These are phyloP conservation scores for Cirrhinus mrigala DNA, from an alignment of 2,797 vertebrate species.

Conservation along the genomic window DNA sequence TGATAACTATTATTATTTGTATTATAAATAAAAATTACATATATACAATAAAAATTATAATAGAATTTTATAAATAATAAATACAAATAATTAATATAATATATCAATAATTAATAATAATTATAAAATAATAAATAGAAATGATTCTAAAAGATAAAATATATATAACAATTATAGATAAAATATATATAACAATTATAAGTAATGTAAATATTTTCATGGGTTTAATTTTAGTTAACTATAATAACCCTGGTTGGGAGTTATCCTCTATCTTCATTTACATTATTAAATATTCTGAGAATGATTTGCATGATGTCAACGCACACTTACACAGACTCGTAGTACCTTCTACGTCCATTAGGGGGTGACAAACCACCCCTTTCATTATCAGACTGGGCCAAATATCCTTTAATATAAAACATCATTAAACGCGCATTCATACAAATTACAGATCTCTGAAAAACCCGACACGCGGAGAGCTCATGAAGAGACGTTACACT, in stretches of 20 bases:
- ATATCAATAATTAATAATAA: no score
- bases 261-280: not conserved
- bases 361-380: slow-evolving; percentile 22
- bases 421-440: slow-evolving; percentile 24
- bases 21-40: no score
- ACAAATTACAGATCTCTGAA: slow-evolving; percentile 1
- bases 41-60: no score
- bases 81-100: no score
- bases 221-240: not conserved
- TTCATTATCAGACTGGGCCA: slow-evolving; percentile 44
- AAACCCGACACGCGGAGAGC: slow-evolving; percentile 24
- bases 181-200: no score
- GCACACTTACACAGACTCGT: not conserved
- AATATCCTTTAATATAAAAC: slow-evolving; percentile 46
- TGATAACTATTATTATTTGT: no score
- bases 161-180: no score
- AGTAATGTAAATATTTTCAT: not conserved
- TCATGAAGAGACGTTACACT: slow-evolving; percentile 1
- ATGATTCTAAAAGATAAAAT: no score
- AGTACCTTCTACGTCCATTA: slow-evolving; percentile 28
- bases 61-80: no score
- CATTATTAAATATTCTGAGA: not conserved
- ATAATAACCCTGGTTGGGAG: not conserved
- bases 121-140: no score
- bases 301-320: not conserved